phyloP scores from a whole-genome alignment of 2,797 vertebrate species.

The Sebastes taczanowskii region DNA sequence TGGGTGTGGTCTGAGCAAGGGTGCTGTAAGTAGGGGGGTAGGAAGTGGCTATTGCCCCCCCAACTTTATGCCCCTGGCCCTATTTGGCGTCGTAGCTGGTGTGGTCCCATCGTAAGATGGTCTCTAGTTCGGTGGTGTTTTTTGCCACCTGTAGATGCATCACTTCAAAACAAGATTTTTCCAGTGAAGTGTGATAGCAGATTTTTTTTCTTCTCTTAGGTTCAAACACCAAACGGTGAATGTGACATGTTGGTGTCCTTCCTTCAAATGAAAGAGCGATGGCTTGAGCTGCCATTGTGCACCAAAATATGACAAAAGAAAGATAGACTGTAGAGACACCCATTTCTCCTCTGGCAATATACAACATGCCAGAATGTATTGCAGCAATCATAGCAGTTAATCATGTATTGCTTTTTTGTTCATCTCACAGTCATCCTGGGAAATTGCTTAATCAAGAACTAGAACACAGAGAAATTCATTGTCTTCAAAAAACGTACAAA shows the following conservation, averaged over 20 bases:
- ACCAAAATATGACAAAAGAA: neutral
- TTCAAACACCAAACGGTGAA: neutral
- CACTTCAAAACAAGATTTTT: neutral
- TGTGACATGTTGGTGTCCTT: neutral
- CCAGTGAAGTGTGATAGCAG: neutral
- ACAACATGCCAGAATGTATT: neutral
- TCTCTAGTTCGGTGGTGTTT: neutral
- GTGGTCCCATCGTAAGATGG: neutral
- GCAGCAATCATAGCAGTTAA: neutral
- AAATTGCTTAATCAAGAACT: neutral
- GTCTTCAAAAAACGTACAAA: neutral
- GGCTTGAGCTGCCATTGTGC: neutral
- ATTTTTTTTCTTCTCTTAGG: neutral
- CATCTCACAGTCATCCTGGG: neutral
- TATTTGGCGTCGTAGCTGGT: neutral
- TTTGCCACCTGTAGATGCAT: neutral
- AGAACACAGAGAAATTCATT: neutral
- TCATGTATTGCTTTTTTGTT: neutral
- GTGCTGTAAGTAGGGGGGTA: neutral
- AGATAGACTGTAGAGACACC: neutral
- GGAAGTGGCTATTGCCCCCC: neutral
- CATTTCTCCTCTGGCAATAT: neutral
- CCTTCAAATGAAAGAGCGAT: neutral
- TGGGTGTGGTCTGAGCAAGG: neutral
- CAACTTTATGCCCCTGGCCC: neutral